Conservation (phyloP, 53 echinoderm and acorn worm species). For the Actinopyga echinites region DNA sequence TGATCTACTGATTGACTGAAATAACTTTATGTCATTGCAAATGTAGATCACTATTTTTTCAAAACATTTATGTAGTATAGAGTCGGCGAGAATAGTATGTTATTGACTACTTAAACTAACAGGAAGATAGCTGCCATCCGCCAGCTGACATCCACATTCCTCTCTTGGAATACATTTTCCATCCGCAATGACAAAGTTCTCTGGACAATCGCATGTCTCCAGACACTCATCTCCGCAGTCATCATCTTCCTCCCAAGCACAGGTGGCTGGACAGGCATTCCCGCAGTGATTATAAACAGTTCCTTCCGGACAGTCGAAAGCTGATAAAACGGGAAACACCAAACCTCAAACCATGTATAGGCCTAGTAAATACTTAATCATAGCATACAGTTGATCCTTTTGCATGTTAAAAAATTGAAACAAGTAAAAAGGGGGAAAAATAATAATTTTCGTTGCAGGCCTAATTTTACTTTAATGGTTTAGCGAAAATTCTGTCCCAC, state of each 20-base stretch:
- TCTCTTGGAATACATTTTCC: slow-evolving; percentile 55
- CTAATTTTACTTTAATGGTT: no score
- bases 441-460: no score
- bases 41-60: no score
- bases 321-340: slow-evolving; percentile 21
- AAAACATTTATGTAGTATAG: no score
- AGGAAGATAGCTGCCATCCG: slow-evolving; percentile 53
- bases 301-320: slow-evolving; percentile 57
- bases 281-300: slow-evolving; percentile 56
- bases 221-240: slow-evolving; percentile 38
- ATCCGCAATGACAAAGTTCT: slow-evolving; percentile 52
- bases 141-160: slow-evolving; percentile 67
- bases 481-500: no score
- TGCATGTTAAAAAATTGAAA: no score
- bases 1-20: no score
- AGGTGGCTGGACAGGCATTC: slow-evolving; percentile 60
- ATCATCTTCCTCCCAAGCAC: slow-evolving; percentile 36
- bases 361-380: background rate
- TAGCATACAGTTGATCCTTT: no score
- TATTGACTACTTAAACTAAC: background rate
- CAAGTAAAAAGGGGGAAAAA: no score
- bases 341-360: background rate
- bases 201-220: slow-evolving; percentile 68
- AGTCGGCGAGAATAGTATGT: background rate
- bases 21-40: no score